Percentiles rank a stretch among this genome's conserved stretches.
Evolutionary conservation across 2,888 invertebrate genomes (phyloP).

Genomic region (Limenitis camilla): DNA sequence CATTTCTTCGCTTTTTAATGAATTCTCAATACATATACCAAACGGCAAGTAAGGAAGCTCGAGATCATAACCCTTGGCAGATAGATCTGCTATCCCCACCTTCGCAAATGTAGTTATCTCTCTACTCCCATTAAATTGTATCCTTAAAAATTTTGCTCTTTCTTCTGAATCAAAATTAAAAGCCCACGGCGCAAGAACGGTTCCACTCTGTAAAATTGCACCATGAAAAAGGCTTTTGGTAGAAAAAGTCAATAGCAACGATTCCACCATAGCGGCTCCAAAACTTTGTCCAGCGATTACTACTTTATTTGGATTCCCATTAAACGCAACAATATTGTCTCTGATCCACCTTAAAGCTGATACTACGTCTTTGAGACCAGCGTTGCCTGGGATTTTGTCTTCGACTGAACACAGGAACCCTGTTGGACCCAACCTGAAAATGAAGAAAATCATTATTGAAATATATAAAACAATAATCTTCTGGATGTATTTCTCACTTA

Average conservation of each 20-base stretch:
- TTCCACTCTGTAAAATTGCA: slow-evolving; percentile 59
- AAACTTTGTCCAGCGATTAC: slow-evolving; percentile 56
- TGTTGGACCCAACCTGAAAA: slow-evolving; percentile 43
- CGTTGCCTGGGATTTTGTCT: slow-evolving; percentile 56
- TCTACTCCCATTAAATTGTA: slow-evolving; percentile 27
- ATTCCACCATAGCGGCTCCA: slow-evolving; percentile 59
- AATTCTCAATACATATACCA: slow-evolving; percentile 50
- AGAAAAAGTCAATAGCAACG: slow-evolving; percentile 43
- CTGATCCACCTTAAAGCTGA: slow-evolving; percentile 56
- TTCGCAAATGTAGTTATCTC: slow-evolving; percentile 31
- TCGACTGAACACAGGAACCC: slow-evolving; percentile 55
- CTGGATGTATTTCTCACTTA: slow-evolving; percentile 36
- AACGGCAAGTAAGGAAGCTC: slow-evolving; percentile 52
- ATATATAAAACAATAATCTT: too few species aligned
- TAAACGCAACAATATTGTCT: slow-evolving; percentile 61
- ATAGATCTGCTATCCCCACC: slow-evolving; percentile 35
- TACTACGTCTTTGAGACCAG: slow-evolving; percentile 55
- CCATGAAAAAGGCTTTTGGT: slow-evolving; percentile 51
- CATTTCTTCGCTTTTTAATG: slow-evolving; percentile 46
- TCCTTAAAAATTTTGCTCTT: slow-evolving; percentile 37
- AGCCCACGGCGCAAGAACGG: slow-evolving; percentile 53
- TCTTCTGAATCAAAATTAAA: slow-evolving; percentile 56
- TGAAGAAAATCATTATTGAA: background rate
- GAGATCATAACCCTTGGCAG: slow-evolving; percentile 36
- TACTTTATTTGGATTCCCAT: slow-evolving; percentile 53